Conservation (phyloP, 2,113 vertebrate species). For the Hippoglossus stenolepis region DNA sequence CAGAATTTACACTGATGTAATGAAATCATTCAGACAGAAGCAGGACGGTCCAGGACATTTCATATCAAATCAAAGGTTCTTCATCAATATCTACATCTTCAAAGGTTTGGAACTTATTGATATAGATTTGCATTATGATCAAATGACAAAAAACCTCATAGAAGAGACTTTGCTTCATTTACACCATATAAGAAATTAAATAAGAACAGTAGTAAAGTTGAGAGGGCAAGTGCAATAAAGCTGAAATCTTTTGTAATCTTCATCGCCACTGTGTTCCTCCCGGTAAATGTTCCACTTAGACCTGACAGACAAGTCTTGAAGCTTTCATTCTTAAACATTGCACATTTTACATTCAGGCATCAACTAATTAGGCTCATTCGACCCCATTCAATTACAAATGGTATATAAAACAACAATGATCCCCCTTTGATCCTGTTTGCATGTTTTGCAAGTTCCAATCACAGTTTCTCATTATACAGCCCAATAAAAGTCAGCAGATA, state of each 20-base stretch:
- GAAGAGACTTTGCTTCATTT: conserved; percentile 40
- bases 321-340: neutral
- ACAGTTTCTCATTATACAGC: no score
- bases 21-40: conserved; percentile 25
- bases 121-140: conserved; percentile 30
- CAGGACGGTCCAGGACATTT: conserved; percentile 12
- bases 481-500: no score
- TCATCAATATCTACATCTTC: conserved; percentile 15
- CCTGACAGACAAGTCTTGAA: neutral
- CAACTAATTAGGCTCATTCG: neutral
- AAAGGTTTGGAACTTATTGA: conserved; percentile 25
- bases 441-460: neutral
- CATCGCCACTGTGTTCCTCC: neutral
- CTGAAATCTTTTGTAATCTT: conserved; percentile 23
- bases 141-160: conserved; percentile 43
- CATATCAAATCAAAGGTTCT: conserved; percentile 31
- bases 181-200: conserved; percentile 43
- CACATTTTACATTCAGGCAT: neutral
- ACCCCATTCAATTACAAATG: neutral
- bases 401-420: neutral
- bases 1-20: conserved; percentile 14
- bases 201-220: conserved; percentile 32
- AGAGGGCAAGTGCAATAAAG: conserved; percentile 65
- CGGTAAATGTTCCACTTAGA: neutral
- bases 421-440: neutral